phyloP scores from a whole-genome alignment of 2,113 vertebrate species.

The Rissa tridactyla region DNA sequence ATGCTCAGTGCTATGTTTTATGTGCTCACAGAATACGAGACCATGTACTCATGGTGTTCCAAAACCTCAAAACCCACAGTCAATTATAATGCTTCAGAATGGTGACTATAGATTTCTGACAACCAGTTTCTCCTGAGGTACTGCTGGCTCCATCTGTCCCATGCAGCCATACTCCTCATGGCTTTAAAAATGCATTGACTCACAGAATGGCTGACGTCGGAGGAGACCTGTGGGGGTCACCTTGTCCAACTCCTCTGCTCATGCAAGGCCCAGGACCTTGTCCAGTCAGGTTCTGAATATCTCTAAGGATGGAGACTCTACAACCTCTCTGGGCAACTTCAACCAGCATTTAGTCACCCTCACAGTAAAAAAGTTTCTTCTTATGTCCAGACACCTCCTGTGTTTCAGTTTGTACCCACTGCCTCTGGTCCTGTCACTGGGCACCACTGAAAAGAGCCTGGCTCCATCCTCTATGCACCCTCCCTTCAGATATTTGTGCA shows the following conservation, averaged over 20 bases:
- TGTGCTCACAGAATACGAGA: not conserved
- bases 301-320: not conserved
- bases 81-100: slow-evolving; percentile 7
- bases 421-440: not conserved
- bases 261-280: not conserved
- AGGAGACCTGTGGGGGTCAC: not conserved
- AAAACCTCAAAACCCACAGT: slow-evolving; percentile 36
- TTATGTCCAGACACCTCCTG: not conserved
- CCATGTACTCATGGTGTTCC: not conserved
- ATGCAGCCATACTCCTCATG: not conserved
- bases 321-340: not conserved
- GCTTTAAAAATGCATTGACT: not conserved
- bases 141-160: not conserved
- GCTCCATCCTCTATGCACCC: not conserved
- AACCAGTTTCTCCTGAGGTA: slow-evolving; percentile 33
- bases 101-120: slow-evolving; percentile 33
- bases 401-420: not conserved
- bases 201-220: not conserved
- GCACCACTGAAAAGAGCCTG: not conserved
- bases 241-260: not conserved
- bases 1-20: not conserved
- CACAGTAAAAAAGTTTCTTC: not conserved
- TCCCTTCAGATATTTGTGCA: not conserved
- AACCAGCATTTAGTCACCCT: not conserved
- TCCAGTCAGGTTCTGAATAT: not conserved